These are phyloP conservation scores for Aegotheles bennettii DNA, from an alignment of 2,113 vertebrate genomes.

Conservation along the genomic window DNA sequence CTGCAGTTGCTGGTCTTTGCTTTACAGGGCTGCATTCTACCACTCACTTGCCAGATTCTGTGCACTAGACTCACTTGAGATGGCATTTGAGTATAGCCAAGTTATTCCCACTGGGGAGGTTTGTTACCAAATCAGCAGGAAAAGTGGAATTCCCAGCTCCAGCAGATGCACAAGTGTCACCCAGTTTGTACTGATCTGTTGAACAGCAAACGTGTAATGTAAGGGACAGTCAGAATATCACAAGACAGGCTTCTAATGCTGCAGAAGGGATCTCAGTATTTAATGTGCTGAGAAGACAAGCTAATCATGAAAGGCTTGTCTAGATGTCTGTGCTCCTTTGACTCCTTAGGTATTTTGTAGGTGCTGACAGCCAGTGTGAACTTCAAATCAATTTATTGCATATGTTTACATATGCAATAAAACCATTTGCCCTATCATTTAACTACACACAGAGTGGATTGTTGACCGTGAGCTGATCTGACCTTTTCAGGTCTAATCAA, in stretches of 20 bases:
- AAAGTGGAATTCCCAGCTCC: background rate
- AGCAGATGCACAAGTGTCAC: background rate
- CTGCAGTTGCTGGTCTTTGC: background rate
- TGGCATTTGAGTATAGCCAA: background rate
- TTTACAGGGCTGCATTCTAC: background rate
- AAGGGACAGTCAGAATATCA: background rate
- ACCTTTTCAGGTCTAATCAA: slow-evolving; percentile 59
- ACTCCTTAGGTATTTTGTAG: slow-evolving; percentile 6
- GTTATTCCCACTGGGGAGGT: background rate
- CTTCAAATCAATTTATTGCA: slow-evolving; percentile 26
- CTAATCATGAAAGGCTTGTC: background rate
- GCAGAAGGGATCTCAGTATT: background rate
- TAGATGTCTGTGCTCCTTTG: background rate
- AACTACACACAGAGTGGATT: background rate
- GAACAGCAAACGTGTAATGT: background rate
- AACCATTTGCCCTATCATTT: background rate
- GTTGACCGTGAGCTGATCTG: background rate
- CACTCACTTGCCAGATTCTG: background rate
- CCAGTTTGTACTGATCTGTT: background rate
- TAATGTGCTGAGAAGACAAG: slow-evolving; percentile 2
- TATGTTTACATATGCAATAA: slow-evolving; percentile 12
- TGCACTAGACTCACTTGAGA: background rate
- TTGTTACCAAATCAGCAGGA: background rate
- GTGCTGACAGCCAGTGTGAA: background rate
- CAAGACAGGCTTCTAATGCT: background rate